Conservation (phyloP, 2,888 invertebrate genomes). For the Scrobipalpa atriplicella region DNA sequence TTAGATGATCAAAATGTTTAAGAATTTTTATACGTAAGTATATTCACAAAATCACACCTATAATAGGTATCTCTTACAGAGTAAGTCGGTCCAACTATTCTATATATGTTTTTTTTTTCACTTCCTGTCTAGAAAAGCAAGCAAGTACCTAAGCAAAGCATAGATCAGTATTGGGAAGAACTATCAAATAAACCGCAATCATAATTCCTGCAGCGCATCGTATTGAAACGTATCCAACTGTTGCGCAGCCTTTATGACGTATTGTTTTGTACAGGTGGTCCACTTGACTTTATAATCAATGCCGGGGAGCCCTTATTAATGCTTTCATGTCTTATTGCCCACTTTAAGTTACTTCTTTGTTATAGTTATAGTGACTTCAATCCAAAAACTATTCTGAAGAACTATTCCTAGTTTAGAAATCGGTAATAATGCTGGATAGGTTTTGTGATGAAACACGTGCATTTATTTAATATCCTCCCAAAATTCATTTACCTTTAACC, state of each 20-base stretch:
- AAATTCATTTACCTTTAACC: background rate
- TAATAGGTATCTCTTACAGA: no score
- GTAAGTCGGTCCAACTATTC: no score
- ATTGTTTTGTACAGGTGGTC: constrained; percentile 35
- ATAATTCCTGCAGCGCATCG: constrained; percentile 19
- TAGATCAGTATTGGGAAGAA: background rate
- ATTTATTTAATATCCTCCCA: background rate
- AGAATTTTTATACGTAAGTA: no score
- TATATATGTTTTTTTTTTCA: no score
- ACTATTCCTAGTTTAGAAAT: no score
- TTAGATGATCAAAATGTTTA: no score
- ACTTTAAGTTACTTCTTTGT: background rate
- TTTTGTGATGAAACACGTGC: no score
- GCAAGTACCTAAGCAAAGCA: background rate
- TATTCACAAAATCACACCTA: no score
- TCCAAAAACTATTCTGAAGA: no score
- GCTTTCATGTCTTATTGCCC: background rate
- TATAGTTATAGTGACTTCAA: background rate
- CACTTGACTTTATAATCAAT: constrained; percentile 25
- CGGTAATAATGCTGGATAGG: no score
- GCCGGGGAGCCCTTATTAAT: constrained; percentile 13
- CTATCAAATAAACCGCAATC: constrained; percentile 1
- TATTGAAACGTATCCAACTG: constrained; percentile 18
- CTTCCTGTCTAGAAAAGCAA: no score
- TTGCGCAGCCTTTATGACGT: constrained; percentile 31